Base-by-base conservation (phyloP, 1,140 invertebrate genomes). In the Drosophila ercepeae region DNA sequence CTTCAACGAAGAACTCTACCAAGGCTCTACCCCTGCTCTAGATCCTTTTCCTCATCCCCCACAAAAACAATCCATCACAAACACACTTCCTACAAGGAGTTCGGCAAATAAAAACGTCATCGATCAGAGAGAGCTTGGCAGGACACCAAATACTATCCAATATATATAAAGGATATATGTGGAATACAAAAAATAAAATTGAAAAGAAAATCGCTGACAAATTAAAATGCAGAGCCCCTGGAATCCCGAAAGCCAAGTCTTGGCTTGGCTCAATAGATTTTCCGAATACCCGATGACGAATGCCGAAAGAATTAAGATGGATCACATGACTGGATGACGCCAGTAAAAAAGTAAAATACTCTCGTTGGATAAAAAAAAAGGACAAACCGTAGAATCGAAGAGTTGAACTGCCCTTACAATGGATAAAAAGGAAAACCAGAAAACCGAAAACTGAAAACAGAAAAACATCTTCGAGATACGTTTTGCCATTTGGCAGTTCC, bases 261-360 rank as follows among this genome's bases (percentile, higher is more conserved):
- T 9, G 11, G 11, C 29, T 32, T 32, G 60, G 45, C 82, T 74
- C 82, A 88, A 82, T 88, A 61, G 72, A 69, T 60, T 73, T 86
- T 81, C 48, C 13, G 25, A 72, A 73, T 67, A 65, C 52, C 78
- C 74, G 55, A 78, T 89, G 78, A 90, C 82, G 82, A 90, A 90
- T 90, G 88, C 75, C 73, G 68, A 77, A 83, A 61, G 78, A 79
- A 89, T 89, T 76, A 89, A 89, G 88, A 89, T 89, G 86, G 86
- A 89, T 89, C 86, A 89, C 83, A 72, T 83, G 71, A 68, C 61
- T 65, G 49, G 53, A 88, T 88, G 83, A 88, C 83, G 63, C 51
- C 59, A 84, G 76, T 55, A 39, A 36, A 46, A 54, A 42, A 58
- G 21, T 19, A 44, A 42, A 51, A 44, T 32, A 34, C n/a, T n/a